Evolutionary conservation across 2,113 vertebrate genomes (phyloP), one percentile per base, ranked within the genome.

Genomic region (Prochilodus magdalenae): DNA sequence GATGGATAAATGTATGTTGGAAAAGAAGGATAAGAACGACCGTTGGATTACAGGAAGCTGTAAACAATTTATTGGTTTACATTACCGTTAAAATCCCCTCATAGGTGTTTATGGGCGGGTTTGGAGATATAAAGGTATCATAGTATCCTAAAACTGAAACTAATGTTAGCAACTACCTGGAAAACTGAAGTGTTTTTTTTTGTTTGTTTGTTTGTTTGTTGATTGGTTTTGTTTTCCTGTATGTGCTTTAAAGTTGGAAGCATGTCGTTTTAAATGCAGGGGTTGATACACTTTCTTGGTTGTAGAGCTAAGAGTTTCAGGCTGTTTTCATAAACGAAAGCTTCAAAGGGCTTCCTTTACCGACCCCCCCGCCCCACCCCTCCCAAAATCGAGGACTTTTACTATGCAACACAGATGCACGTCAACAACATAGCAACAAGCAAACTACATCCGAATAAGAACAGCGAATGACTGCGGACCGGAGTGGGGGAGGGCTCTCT

Each of bases 261-360:
- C n/a, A 26, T n/a, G 57, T n/a, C 3, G 1, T 60, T 24, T 26
- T 10, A 5, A 26, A 3, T 24, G 57, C 51, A 70, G 40, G 40
- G 8, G 40, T 44, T 44, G 24, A 53, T 14, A 66, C 40, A 63
- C 47, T 13, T 57, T 20, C 22, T 53, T 10, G 26, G 22, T 18
- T 59, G 5, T 57, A 29, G 26, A 51, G 0, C 44, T 70, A 14
- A 40, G 27, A 70, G 70, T 77, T 65, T 63, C 44, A 18, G 62
- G 73, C 40, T 51, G 49, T 71, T 79, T 69, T 69, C 55, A 74
- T 59, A 49, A 65, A 69, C 69, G 29, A 72, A 66, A 7, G 49
- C 26, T 76, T 83, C 73, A 49, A 84, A 84, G 84, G 86, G 84
- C 86, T 89, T 87, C 81, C 83, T 60, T 73, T 82, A 69, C 73